Evolutionary conservation across 2,113 vertebrate species (phyloP), one percentile per base, ranked within the genome.

Genomic region (Cololabis saira): DNA sequence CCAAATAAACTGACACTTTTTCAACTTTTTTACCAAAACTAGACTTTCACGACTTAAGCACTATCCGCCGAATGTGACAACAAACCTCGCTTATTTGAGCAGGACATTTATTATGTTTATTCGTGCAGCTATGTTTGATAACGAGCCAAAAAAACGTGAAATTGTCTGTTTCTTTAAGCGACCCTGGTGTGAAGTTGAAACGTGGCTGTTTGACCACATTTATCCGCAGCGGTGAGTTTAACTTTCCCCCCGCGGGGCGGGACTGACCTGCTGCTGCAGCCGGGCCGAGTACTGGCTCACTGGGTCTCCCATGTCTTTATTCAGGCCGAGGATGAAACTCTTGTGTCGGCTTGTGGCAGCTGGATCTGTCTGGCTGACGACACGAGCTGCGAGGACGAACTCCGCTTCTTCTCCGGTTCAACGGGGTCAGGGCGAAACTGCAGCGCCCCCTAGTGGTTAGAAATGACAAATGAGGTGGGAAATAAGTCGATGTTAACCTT

Each of bases 251-350:
- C 24, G 1, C 8, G 1, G 3, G 14, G 4, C 11, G 42, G 42
- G 12, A 16, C 89, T 74, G 3, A 97, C 96, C 96, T 98, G 96
- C 79, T 93, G 86, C 27, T 89, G 84, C 19, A 97, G 83, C 24
- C 95, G 92, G 61, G 87, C 81, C 0, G 91, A 86, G 65, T 91
- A 94, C 49, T 90, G 74, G 24, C 72, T 86, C 59, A 95, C 57
- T 12, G 80, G 48, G 3, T 85, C 91, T 71, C 90, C 94, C 96
- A 97, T 97, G 44, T 75, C 86, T 89, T 42, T n/a, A 5, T 7
- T 61, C 63, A 42, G 37, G 1, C 70, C 0, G 50, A 11, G 0
- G 10, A 7, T 19, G 0, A 56, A 54, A 55, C 61, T 74, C 53
- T 21, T 14, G 3, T 9, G 45, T 1, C 3, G 12, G 18, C 13